phyloP scores from a whole-genome alignment of 2,797 vertebrate genomes.

The Paratrypauchen microcephalus region DNA sequence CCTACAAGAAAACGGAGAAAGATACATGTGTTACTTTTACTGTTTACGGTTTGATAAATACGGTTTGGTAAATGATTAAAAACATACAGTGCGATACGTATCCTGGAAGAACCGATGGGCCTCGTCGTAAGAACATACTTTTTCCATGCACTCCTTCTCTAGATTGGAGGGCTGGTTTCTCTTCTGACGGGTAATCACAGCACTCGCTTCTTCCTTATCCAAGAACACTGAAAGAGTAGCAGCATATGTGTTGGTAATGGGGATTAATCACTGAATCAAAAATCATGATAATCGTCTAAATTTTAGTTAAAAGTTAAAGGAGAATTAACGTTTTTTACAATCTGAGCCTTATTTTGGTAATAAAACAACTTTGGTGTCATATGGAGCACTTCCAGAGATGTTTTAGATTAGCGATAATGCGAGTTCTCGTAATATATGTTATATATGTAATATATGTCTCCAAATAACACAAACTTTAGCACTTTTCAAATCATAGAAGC shows the following conservation, averaged over 20 bases:
- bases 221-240: constrained; percentile 66
- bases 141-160: constrained; percentile 79
- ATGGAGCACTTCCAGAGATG: too few relatives aligned
- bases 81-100: constrained; percentile 77
- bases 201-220: constrained; percentile 71
- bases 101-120: constrained; percentile 77
- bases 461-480: too few relatives aligned
- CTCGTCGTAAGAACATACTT: constrained; percentile 78
- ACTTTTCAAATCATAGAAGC: too few relatives aligned
- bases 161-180: constrained; percentile 61
- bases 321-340: too few relatives aligned
- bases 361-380: too few relatives aligned
- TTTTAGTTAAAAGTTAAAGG: too few relatives aligned
- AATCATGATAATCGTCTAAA: neutral
- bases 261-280: neutral
- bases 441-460: too few relatives aligned
- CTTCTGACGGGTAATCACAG: constrained; percentile 73
- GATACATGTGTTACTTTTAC: neutral
- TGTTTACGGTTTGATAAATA: neutral
- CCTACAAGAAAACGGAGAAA: constrained; percentile 62
- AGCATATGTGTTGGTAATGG: neutral
- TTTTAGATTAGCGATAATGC: too few relatives aligned
- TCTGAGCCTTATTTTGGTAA: too few relatives aligned
- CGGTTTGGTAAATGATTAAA: neutral
- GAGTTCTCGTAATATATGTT: too few relatives aligned